Percentiles rank a stretch among this genome's conserved stretches.
Conservation (phyloP, 2,113 vertebrate genomes). For the Mormoops blainvillei region DNA sequence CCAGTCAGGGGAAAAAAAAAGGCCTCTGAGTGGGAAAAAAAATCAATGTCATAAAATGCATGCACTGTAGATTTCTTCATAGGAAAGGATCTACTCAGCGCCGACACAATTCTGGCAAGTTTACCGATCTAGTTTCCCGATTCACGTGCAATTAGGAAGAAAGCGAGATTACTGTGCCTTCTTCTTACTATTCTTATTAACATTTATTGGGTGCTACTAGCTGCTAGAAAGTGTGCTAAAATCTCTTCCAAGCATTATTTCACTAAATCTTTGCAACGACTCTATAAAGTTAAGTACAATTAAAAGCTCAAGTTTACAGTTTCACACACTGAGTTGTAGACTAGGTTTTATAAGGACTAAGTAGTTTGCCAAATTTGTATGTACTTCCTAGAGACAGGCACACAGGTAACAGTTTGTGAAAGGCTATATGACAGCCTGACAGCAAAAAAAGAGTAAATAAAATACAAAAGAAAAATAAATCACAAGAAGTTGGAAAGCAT, state of each 20-base stretch:
- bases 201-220: neutral
- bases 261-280: neutral
- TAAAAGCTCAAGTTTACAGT: conserved; percentile 10
- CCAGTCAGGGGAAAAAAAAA: neutral
- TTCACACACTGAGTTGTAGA: conserved; percentile 15
- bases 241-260: conserved; percentile 8
- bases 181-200: neutral
- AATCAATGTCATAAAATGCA: neutral
- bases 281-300: neutral
- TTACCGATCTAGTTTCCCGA: neutral
- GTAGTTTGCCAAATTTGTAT: neutral
- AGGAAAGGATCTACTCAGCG: neutral
- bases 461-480: neutral
- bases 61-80: neutral
- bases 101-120: neutral
- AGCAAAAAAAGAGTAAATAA: neutral
- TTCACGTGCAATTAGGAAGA: conserved; percentile 9
- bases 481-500: neutral
- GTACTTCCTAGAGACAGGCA: neutral
- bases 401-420: neutral
- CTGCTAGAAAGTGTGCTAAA: neutral
- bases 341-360: neutral
- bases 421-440: neutral
- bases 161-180: neutral
- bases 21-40: neutral